phyloP scores from a whole-genome alignment of 2,888 invertebrate species.

The Onthophagus sagittarius region DNA sequence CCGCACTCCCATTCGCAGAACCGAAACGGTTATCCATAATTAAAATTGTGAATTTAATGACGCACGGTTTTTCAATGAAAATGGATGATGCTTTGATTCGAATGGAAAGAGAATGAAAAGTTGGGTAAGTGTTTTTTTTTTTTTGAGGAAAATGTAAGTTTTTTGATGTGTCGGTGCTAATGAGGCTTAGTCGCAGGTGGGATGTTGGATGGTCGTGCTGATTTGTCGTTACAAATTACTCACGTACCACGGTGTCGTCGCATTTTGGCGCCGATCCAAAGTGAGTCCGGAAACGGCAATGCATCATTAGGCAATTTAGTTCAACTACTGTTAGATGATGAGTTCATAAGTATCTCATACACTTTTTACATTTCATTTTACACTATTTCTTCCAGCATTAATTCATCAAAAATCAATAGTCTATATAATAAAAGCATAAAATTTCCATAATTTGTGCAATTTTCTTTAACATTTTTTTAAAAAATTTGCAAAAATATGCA shows the following conservation, averaged over 20 bases:
- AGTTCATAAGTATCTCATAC: not conserved
- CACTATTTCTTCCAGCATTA: too few relatives aligned
- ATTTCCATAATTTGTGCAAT: too few relatives aligned
- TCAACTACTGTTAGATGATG: not conserved
- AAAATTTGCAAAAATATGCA: too few relatives aligned
- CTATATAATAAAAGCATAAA: too few relatives aligned
- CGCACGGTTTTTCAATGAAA: not conserved
- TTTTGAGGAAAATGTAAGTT: not conserved
- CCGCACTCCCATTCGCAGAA: not conserved
- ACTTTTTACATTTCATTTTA: too few relatives aligned
- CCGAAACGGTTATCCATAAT: not conserved
- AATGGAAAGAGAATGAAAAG: not conserved
- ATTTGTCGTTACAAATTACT: not conserved
- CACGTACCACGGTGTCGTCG: not conserved
- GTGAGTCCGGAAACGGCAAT: not conserved
- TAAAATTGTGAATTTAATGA: not conserved
- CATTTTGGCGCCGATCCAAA: not conserved
- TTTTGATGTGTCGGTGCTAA: not conserved
- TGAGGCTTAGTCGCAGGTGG: not conserved
- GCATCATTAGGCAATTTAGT: not conserved
- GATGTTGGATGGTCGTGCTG: not conserved
- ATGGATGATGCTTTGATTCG: too few relatives aligned
- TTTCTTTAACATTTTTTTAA: too few relatives aligned
- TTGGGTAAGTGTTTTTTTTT: not conserved
- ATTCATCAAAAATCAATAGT: too few relatives aligned